Percentiles rank a stretch among this genome's conserved stretches.
Conservation (phyloP, 2,797 vertebrate genomes). For the Sciaenops ocellatus region DNA sequence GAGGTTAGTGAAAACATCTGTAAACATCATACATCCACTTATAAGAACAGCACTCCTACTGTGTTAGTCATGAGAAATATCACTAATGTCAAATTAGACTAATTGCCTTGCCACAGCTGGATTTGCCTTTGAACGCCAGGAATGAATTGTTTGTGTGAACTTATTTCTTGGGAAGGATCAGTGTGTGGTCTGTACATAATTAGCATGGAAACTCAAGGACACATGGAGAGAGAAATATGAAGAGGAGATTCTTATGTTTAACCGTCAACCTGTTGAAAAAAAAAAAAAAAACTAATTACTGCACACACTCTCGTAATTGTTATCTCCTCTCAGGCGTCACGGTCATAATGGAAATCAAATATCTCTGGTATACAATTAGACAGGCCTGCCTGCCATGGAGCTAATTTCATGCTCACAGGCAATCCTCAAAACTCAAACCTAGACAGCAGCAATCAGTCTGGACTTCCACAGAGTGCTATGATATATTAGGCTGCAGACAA, state of each 20-base stretch:
- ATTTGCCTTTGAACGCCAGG: conserved; percentile 1
- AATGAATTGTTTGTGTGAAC: conserved; percentile 1
- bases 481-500: not conserved
- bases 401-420: conserved; percentile 20
- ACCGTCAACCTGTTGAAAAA: not conserved
- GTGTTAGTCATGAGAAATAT: conserved; percentile 1
- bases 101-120: not conserved
- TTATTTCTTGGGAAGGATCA: not conserved
- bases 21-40: conserved; percentile 7
- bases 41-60: not conserved
- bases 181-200: not conserved
- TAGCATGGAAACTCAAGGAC: conserved; percentile 1
- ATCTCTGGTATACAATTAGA: conserved; percentile 40
- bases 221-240: not conserved
- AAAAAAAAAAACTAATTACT: conserved; percentile 8
- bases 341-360: conserved; percentile 39
- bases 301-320: conserved; percentile 20
- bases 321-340: conserved; percentile 25
- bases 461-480: not conserved
- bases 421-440: not conserved
- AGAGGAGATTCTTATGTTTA: conserved; percentile 1
- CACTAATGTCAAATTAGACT: not conserved
- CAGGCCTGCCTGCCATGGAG: conserved; percentile 12
- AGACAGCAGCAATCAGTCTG: not conserved
- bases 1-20: conserved; percentile 8